phyloP scores from a whole-genome alignment of 2,797 vertebrate genomes.

The Diplodus sargus region DNA sequence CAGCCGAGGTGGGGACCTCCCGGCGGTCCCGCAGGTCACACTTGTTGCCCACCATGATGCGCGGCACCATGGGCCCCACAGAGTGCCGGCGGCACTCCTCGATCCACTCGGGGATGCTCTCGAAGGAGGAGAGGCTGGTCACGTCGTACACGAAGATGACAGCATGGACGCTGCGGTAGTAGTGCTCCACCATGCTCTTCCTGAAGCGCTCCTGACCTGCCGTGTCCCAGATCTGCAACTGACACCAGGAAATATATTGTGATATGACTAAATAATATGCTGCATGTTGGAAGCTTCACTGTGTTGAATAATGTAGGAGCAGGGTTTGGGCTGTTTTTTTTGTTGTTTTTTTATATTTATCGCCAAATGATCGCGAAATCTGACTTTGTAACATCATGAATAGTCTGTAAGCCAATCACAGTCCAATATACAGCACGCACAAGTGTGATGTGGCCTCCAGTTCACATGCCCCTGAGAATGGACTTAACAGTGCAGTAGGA shows the following conservation, averaged over 20 bases:
- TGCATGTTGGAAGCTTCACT: too few relatives aligned
- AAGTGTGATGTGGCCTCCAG: too few relatives aligned
- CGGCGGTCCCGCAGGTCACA: slow-evolving; percentile 80
- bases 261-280: neutral
- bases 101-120: slow-evolving; percentile 85
- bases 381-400: too few relatives aligned
- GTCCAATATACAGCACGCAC: too few relatives aligned
- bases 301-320: too few relatives aligned
- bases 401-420: too few relatives aligned
- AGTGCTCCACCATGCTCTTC: slow-evolving; percentile 88
- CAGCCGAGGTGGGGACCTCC: slow-evolving; percentile 81
- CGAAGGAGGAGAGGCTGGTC: slow-evolving; percentile 81
- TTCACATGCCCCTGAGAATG: too few relatives aligned
- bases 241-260: slow-evolving; percentile 34
- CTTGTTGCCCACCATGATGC: slow-evolving; percentile 87
- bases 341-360: too few relatives aligned
- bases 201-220: slow-evolving; percentile 87
- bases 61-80: slow-evolving; percentile 82
- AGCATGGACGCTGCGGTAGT: slow-evolving; percentile 86
- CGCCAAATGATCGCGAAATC: too few relatives aligned
- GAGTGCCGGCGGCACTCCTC: slow-evolving; percentile 83
- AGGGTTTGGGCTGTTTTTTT: too few relatives aligned
- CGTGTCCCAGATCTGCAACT: slow-evolving; percentile 89
- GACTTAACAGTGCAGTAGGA: too few relatives aligned
- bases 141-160: slow-evolving; percentile 87